Evolutionary conservation across 2,113 vertebrate genomes (phyloP), one percentile per base, ranked within the genome.

Genomic region (Leptosomus discolor): DNA sequence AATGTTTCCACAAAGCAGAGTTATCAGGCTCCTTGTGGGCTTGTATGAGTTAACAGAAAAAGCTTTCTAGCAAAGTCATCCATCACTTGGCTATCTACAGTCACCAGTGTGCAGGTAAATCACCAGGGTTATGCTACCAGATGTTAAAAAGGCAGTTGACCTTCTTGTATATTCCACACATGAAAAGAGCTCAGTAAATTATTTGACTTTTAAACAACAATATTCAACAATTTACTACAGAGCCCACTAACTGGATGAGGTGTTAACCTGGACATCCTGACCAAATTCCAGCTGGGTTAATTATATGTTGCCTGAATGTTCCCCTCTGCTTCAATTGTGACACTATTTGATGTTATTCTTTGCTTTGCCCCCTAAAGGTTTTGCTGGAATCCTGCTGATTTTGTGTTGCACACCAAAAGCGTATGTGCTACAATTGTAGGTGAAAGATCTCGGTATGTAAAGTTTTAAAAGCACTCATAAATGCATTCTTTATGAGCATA

Each of bases 91-190:
- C 86, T 94, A 94, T 96, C 96, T 97, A 29, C 92, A 94, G 26
- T 90, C 65, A 85, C 84, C 91, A 95, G 74, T 1, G 2, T 50
- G 92, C 87, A 96, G 96, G 97, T 96, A 95, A 97, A 96, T 95
- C 91, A 95, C 84, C 65, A 95, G 87, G 77, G 61, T 45, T 95
- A 91, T 96, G 96, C 96, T 97, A 96, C 96, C 95, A 96, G 96
- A 97, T 97, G 95, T 93, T 97, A 87, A 95, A 96, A 95, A 97
- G 91, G 86, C 92, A 95, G 92, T 78, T 97, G 96, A 97, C 96
- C 91, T 97, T 87, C 96, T 95, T 97, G 94, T 94, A 92, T 97
- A 95, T 94, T 95, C 96, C 65, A 74, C 58, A 95, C 94, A 96
- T 92, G 89, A 97, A 96, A 97, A 96, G 94, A 89, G 53, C 53